Evolutionary conservation across 1,140 invertebrate species (phyloP).

Genomic region (Trichonephila clavata): DNA sequence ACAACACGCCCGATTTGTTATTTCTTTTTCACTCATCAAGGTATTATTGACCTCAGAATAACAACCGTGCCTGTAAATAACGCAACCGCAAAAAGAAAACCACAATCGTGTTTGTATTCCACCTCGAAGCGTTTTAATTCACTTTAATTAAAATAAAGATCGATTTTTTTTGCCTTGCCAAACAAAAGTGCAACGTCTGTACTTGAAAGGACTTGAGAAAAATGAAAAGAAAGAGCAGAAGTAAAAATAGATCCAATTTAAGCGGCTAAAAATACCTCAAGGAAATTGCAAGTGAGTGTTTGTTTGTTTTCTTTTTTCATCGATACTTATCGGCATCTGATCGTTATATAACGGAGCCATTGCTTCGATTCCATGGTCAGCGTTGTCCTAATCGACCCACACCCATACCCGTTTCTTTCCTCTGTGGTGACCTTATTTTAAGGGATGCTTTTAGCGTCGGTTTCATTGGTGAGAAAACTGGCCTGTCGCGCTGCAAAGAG

Average conservation of each 20-base stretch:
- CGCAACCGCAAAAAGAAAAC: background rate
- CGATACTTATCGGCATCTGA: background rate
- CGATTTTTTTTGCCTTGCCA: background rate
- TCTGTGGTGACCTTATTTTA: slow-evolving; percentile 7
- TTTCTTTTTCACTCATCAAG: background rate
- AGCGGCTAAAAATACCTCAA: background rate
- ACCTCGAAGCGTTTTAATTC: background rate
- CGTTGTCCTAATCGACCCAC: background rate
- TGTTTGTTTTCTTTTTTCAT: background rate
- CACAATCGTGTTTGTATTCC: background rate
- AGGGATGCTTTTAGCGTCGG: background rate
- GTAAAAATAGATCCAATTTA: slow-evolving; percentile 15
- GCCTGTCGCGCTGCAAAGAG: background rate
- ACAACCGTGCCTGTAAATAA: background rate
- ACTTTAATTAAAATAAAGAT: background rate
- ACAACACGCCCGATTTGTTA: no score
- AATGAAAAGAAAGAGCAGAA: no score
- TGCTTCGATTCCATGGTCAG: background rate
- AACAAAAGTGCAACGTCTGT: background rate
- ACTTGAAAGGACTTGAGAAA: background rate
- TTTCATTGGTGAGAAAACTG: background rate
- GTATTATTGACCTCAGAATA: background rate
- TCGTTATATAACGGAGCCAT: background rate
- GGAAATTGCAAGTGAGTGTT: background rate
- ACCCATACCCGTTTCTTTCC: background rate